Evolutionary conservation across 2,797 vertebrate species (phyloP), one percentile per base, ranked within the genome.

Genomic region (Vultur gryphus): DNA sequence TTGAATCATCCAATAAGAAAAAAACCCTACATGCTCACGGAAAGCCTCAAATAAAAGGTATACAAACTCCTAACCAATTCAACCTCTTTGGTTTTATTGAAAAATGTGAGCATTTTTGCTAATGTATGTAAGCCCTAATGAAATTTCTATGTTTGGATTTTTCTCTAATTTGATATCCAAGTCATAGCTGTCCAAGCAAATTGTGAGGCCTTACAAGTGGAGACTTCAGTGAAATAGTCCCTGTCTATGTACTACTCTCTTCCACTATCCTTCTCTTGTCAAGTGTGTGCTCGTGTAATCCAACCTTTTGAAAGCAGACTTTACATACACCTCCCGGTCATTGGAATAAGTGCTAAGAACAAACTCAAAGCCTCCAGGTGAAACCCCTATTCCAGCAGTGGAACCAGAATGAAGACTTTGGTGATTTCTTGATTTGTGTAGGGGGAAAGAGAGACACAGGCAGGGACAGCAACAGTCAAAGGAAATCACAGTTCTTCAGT

Each of bases 251-350:
- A 41, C 18, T 44, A 2, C 21, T 41, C 23, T 61, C 6, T 72
- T 83, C 31, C 18, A 23, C 29, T 16, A 7, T 25, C 29, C 62
- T 92, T 64, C 29, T 70, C 17, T 52, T 28, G 19, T 81, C 39
- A 44, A 55, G 16, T 13, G 2, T 59, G 25, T 39, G 16, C 5
- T 87, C 19, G 6, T 39, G 21, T 26, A 58, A 80, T 24, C 23
- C 19, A 72, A 10, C 3, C 39, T 84, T 86, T 65, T 71, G 29
- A 85, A 88, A 61, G 20, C 8, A 77, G n/a, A 54, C 59, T 64
- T 78, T 59, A 19, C 37, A 35, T 1, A 0, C 17, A 26, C 4
- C 13, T 70, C 16, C 10, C 0, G 0, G 15, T 49, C 41, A 25
- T 2, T 67, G 65, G 52, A 91, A 29, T 49, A 86, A 90, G 29